A percentile compares a stretch with the other conserved stretches of the same genome.
phyloP scores from a whole-genome alignment of 2,113 vertebrate species.

The Chionis minor region DNA sequence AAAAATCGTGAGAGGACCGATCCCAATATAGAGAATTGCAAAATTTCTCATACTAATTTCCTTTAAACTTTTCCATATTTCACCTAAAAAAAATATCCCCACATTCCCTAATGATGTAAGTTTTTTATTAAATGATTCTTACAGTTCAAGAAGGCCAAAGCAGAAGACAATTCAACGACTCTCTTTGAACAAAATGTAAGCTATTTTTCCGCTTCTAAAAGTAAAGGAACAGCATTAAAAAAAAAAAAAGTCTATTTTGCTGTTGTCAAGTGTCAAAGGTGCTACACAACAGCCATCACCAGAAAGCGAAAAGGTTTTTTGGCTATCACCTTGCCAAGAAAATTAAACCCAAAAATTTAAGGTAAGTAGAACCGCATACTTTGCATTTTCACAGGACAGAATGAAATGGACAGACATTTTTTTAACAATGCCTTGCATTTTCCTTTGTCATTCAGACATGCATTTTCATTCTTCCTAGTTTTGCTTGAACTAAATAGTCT shows the following conservation, averaged over 20 bases:
- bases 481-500: neutral
- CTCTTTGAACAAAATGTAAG: neutral
- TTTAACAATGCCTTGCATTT: neutral
- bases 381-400: neutral
- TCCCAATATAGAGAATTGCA: fast-evolving
- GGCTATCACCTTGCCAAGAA: neutral
- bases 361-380: neutral
- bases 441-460: neutral
- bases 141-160: neutral
- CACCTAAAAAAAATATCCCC: neutral
- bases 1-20: neutral
- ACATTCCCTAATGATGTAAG: neutral
- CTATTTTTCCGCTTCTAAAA: neutral
- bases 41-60: neutral
- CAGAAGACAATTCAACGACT: neutral
- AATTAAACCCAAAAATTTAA: neutral
- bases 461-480: neutral
- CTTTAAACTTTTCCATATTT: neutral
- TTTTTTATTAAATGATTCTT: neutral
- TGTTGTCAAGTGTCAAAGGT: neutral
- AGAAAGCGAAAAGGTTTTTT: neutral
- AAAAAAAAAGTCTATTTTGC: neutral
- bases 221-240: neutral
- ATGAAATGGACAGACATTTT: neutral
- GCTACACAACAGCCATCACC: neutral